Evolutionary conservation across 1,140 invertebrate genomes (phyloP), one percentile per base, ranked within the genome.

Genomic region (Papilio dardanus): DNA sequence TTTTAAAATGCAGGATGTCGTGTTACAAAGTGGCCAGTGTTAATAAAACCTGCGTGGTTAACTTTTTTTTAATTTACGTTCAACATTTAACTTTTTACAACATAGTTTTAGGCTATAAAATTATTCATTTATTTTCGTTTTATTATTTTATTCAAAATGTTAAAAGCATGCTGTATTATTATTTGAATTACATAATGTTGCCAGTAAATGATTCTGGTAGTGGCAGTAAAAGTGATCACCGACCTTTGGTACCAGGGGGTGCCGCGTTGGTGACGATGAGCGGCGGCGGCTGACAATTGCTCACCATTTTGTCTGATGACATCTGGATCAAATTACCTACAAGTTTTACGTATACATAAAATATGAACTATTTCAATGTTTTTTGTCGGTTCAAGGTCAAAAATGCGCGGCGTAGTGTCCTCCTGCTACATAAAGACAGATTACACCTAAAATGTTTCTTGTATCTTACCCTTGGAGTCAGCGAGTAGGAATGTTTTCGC

Each of bases 291-390:
- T 84, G 86, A 7, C 67, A 68, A 69, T 54, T 76, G 37, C 14
- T 54, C 33, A 74, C 2, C 76, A 83, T 74, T 77, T 89, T 89
- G 33, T 86, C 83, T 12, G 86, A 67, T 16, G 76, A 79, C 85
- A 87, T 85, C 54, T 84, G 83, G 31, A 89, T 84, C 12, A 88
- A 28, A 76, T 87, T 88, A 77, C 86, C 87, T 89, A 75, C 1
- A 81, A 79, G 62, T 71, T 67, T 66, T 42, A 74, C 10, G 24
- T n/a, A n/a, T n/a, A 30, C 46, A 42, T 16, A 42, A 42, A 42
- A 12, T 37, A 37, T n/a, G n/a, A n/a, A n/a, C n/a, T n/a, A n/a
- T n/a, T n/a, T n/a, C n/a, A n/a, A 7, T 37, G 35, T 37, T 3
- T 10, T 37, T 37, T 10, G 35, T 10, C 35, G 8, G 12, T 37